Base-by-base conservation (phyloP, 2,888 invertebrate genomes). In the Argyresthia albistria region DNA sequence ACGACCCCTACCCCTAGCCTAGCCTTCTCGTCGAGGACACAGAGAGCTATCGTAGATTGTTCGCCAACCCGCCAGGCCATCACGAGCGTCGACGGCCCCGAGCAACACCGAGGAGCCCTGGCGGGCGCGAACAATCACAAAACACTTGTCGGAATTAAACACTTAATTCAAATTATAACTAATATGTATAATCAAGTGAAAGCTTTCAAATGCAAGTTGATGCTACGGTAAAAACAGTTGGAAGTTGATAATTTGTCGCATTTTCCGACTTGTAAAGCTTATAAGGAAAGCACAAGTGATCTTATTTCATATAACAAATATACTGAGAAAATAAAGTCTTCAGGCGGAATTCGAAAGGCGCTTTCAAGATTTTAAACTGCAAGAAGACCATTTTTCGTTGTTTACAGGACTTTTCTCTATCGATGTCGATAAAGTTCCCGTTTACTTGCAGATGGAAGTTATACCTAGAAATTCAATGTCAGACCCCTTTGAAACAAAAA, bases 401-500 rank as follows among this genome's bases (percentile, higher is more conserved):
- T 25, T 25, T 25, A 25, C 25, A 25, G 25, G 25, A 25, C 25
- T 25, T 25, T 25, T 25, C 25, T 6, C 6, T 25, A 25, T 25
- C 2, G 2, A 56, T 55, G 46, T 58, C 15, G 52, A 52, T 43
- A 15, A 25, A 52, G 48, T 57, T 46, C 56, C 55, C 39, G 51
- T 54, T 55, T 56, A 50, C 52, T 58, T 55, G 48, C 53, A 55
- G 52, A 53, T 53, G 56, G 51, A 58, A 46, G 52, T 54, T n/a
- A n/a, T n/a, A n/a, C 46, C 53, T 52, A 46, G 53, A 56, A 51
- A 51, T 56, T 36, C 55, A 54, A 43, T 59, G 54, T 50, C 53
- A 58, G 50, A 55, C 56, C 52, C 53, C 58, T 59, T 59, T 59
- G 52, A 59, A 57, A 51, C 52, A 25, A 25, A 25, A 25, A 25